Evolutionary conservation across 2,888 invertebrate species (phyloP).

Genomic region (Diplolepis rosae): DNA sequence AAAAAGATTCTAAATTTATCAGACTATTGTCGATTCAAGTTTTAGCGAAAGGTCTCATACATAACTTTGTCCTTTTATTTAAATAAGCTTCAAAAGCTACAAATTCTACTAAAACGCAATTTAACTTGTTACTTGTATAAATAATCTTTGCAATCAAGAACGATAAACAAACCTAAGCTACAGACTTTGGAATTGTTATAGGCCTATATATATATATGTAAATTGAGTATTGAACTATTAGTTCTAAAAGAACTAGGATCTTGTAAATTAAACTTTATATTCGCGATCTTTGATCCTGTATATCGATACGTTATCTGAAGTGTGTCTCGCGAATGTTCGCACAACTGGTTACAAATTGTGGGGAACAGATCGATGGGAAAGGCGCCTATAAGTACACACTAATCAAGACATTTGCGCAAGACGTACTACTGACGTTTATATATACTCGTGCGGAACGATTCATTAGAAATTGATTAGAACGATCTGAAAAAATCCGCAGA

Average conservation of each 20-base stretch:
- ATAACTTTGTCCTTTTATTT: neutral
- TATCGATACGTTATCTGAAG: neutral
- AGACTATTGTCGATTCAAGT: neutral
- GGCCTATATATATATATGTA: neutral
- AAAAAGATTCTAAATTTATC: neutral
- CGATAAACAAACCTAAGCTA: neutral
- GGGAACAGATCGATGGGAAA: conserved; percentile 18
- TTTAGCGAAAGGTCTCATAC: neutral
- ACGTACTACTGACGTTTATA: neutral
- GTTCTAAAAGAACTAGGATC: conserved; percentile 6
- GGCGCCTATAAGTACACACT: conserved; percentile 12
- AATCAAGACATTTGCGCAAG: conserved; percentile 26
- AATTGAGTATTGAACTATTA: neutral
- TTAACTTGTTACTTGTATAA: neutral
- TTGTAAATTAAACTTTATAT: neutral
- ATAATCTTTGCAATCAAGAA: neutral
- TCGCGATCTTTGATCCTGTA: neutral
- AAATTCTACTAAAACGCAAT: neutral
- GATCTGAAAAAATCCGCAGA: neutral
- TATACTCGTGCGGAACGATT: conserved; percentile 4
- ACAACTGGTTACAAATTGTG: conserved; percentile 21
- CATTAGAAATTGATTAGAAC: conserved; percentile 16
- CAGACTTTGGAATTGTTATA: neutral
- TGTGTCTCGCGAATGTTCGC: conserved; percentile 15
- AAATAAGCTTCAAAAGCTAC: neutral